Conservation (phyloP, 1,140 invertebrate genomes). For the Calliopsis andreniformis region DNA sequence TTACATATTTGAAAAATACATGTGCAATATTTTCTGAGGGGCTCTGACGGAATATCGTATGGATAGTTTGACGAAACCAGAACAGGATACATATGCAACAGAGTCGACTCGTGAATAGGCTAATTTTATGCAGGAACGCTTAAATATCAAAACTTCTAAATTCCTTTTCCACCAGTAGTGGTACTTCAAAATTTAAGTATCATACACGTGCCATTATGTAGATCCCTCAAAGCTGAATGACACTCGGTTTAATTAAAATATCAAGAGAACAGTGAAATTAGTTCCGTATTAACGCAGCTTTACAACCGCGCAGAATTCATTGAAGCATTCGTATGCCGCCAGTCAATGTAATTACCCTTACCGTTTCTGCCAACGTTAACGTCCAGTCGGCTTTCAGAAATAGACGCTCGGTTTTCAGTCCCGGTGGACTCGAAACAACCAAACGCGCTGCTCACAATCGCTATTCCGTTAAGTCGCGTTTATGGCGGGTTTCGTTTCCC, state of each 20-base stretch:
- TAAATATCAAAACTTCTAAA: no score
- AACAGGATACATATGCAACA: no score
- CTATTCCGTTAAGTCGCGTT: conserved; percentile 55
- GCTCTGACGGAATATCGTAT: no score
- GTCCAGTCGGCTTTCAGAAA: conserved; percentile 24
- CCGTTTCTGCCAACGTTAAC: conserved; percentile 61
- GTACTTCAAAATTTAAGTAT: no score
- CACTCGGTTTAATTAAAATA: conserved; percentile 79
- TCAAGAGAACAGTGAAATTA: conserved; percentile 71
- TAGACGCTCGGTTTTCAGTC: conserved; percentile 42
- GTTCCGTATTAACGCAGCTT: conserved; percentile 76
- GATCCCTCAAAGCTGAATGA: conserved; percentile 51
- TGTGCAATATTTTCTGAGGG: no score
- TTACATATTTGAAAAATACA: no score
- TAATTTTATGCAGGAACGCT: no score
- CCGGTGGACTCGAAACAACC: conserved; percentile 22
- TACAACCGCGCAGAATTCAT: conserved; percentile 76
- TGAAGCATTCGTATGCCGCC: conserved; percentile 67
- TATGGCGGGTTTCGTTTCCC: conserved; percentile 52
- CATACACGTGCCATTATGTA: not conserved
- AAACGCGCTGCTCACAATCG: conserved; percentile 37
- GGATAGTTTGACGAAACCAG: no score
- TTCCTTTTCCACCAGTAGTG: no score
- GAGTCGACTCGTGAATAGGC: no score
- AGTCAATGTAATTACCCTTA: conserved; percentile 68